Evolutionary conservation across 2,888 invertebrate genomes (phyloP).

Genomic region (Melolontha melolontha): DNA sequence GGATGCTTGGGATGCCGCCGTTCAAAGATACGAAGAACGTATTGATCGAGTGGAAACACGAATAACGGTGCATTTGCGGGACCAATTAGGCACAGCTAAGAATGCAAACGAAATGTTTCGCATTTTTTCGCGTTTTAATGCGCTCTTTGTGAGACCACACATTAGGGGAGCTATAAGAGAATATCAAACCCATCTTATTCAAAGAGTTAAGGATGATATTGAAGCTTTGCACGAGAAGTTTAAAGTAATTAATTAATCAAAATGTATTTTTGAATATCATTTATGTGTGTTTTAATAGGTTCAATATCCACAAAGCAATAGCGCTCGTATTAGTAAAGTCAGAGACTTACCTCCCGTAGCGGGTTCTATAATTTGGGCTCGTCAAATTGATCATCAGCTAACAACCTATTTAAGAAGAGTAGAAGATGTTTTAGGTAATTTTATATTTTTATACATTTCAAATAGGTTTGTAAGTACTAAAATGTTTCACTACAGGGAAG

Average conservation of each 20-base stretch:
- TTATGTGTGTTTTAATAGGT: slow-evolving; percentile 69
- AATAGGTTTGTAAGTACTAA: background rate
- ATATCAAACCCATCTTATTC: slow-evolving; percentile 99
- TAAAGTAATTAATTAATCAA: slow-evolving; percentile 73
- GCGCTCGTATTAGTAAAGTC: slow-evolving; percentile 89
- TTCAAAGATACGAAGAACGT: slow-evolving; percentile 95
- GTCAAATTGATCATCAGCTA: slow-evolving; percentile 97
- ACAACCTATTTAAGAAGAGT: slow-evolving; percentile 96
- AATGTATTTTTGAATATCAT: background rate
- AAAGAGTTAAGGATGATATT: slow-evolving; percentile 98
- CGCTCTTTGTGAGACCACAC: slow-evolving; percentile 97
- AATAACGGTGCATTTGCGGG: slow-evolving; percentile 96
- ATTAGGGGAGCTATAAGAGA: slow-evolving; percentile 99
- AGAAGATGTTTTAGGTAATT: slow-evolving; percentile 93
- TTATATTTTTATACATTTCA: background rate
- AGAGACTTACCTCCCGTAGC: slow-evolving; percentile 97
- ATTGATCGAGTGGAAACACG: slow-evolving; percentile 98
- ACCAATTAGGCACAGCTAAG: slow-evolving; percentile 98
- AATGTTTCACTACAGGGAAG: slow-evolving; percentile 72
- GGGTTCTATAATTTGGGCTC: slow-evolving; percentile 99
- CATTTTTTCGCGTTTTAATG: slow-evolving; percentile 98
- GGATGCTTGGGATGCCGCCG: slow-evolving; percentile 98
- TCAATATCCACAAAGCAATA: slow-evolving; percentile 95
- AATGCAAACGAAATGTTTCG: slow-evolving; percentile 99
- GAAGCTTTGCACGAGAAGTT: slow-evolving; percentile 98